Percentiles rank a stretch among this genome's conserved stretches.
Evolutionary conservation across 2,113 vertebrate species (phyloP).

Genomic region (Epinephelus lanceolatus): DNA sequence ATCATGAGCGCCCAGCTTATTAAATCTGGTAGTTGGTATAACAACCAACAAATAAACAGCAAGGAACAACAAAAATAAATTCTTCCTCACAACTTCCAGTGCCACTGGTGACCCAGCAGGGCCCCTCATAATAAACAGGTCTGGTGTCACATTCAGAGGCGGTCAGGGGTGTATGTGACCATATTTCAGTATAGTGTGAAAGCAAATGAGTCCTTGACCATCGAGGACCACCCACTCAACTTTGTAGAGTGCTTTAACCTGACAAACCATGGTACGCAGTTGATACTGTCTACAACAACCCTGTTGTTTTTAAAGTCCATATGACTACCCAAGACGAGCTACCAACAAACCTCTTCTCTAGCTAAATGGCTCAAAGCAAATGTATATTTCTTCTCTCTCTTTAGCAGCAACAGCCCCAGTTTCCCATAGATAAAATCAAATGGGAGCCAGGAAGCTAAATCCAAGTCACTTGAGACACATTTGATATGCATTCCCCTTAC

Average conservation of each 20-base stretch:
- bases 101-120: background rate
- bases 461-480: slow-evolving; percentile 49
- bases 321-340: background rate
- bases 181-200: background rate
- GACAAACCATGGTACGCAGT: background rate
- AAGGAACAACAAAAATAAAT: background rate
- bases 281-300: too few species aligned
- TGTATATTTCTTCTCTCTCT: background rate
- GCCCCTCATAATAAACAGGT: background rate
- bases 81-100: background rate
- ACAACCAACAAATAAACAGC: background rate
- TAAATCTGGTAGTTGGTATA: background rate
- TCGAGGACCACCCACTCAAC: background rate
- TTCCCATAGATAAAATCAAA: slow-evolving; percentile 39
- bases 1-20: background rate
- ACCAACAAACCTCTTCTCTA: background rate
- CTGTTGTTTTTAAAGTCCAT: background rate
- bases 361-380: slow-evolving; percentile 11
- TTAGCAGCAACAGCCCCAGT: slow-evolving; percentile 13
- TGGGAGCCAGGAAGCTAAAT: slow-evolving; percentile 20
- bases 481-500: slow-evolving; percentile 27
- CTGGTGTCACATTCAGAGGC: background rate
- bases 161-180: background rate
- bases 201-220: background rate
- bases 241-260: background rate